phyloP scores from a whole-genome alignment of 2,888 invertebrate genomes.

The Scelioninae gen. 2 region DNA sequence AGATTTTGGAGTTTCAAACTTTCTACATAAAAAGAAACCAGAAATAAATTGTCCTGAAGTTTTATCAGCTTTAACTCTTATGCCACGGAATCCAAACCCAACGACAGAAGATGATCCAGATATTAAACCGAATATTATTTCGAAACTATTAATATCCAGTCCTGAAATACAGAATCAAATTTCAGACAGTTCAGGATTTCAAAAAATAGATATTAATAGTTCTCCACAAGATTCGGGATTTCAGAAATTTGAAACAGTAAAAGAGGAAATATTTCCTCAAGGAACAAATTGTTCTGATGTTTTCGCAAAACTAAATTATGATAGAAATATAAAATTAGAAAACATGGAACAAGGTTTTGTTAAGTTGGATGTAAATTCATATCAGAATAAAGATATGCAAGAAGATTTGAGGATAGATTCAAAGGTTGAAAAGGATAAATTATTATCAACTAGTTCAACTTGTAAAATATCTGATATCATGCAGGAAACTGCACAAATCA shows the following conservation, averaged over 20 bases:
- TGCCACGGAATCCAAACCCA: conserved; percentile 67
- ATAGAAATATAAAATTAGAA: conserved; percentile 62
- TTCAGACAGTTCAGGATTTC: conserved; percentile 71
- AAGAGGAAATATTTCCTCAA: conserved; percentile 45
- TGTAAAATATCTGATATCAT: conserved; percentile 67
- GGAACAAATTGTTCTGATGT: conserved; percentile 62
- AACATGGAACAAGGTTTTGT: conserved; percentile 67
- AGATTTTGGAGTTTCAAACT: conserved; percentile 69
- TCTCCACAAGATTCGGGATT: conserved; percentile 58
- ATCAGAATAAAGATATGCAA: conserved; percentile 61
- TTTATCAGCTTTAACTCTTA: conserved; percentile 70
- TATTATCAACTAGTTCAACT: conserved; percentile 21
- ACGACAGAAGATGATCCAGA: conserved; percentile 58
- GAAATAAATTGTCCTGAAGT: conserved; percentile 72
- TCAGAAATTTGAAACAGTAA: conserved; percentile 57
- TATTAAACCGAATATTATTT: conserved; percentile 59
- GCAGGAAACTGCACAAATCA: conserved; percentile 69
- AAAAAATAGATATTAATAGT: conserved; percentile 69
- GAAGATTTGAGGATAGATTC: conserved; percentile 25
- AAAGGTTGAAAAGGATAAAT: conserved; percentile 35
- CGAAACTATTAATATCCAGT: conserved; percentile 70
- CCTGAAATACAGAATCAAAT: conserved; percentile 71
- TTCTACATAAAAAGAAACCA: conserved; percentile 66
- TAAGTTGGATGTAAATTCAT: conserved; percentile 68
- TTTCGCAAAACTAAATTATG: conserved; percentile 67